Conservation (phyloP, 1,140 invertebrate species). For the Mizuhopecten yessoensis region DNA sequence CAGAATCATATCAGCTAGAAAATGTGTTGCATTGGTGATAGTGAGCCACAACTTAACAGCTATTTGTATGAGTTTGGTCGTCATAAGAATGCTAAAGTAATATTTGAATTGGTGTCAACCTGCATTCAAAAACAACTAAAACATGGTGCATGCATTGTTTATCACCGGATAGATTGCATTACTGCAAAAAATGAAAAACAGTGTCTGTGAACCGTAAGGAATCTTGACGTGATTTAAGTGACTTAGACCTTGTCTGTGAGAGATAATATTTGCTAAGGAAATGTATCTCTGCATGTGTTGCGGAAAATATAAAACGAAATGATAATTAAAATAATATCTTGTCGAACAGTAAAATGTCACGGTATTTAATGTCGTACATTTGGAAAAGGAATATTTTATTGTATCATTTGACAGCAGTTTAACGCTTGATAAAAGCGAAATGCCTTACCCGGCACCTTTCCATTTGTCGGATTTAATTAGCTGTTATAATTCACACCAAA, state of each 20-base stretch:
- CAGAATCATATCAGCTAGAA: no score
- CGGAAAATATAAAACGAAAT: neutral
- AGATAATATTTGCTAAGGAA: neutral
- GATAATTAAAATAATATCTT: neutral
- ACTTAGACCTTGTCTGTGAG: neutral
- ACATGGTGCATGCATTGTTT: neutral
- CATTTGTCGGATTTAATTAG: constrained; percentile 20
- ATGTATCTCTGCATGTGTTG: neutral
- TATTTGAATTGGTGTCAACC: no score
- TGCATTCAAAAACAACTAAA: neutral
- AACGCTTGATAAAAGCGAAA: neutral
- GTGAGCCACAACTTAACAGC: no score
- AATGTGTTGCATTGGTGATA: no score
- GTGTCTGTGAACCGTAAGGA: neutral
- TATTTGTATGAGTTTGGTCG: no score
- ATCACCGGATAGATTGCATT: neutral
- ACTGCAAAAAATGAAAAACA: neutral
- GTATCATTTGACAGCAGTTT: neutral
- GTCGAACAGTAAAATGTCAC: neutral
- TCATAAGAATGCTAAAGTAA: no score
- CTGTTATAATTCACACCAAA: constrained; percentile 19
- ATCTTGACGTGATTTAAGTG: neutral
- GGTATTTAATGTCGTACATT: neutral
- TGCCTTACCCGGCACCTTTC: constrained; percentile 2
- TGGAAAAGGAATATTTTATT: constrained; percentile 17